Evolutionary conservation across 1,140 invertebrate species (phyloP), one percentile per base, ranked within the genome.

Genomic region (Dendrolimus punctatus): DNA sequence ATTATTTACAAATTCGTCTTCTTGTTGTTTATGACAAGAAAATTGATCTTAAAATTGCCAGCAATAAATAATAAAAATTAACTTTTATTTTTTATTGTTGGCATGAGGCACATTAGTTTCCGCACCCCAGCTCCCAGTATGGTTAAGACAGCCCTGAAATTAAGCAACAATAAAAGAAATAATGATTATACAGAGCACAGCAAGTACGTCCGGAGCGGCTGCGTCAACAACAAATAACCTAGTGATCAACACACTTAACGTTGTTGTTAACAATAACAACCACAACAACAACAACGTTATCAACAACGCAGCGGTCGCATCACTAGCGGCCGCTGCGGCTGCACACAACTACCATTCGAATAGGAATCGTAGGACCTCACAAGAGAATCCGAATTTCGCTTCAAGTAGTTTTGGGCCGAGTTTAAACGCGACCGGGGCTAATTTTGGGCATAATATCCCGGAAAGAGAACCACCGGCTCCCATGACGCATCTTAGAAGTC

Each of bases 181-280:
- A 23, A 23, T 23, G 73, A 84, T 70, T 58, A 72, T 77, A 47
- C 72, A 80, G 51, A 82, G 80, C 60, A 80, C 83, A 5, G 84
- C 83, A 10, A 55, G 59, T 4, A 10, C 51, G 36, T 23, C 49
- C 0, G 46, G 52, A 38, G 72, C 84, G 46, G 85, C 87, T 9
- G 87, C 85, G 55, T 87, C 85, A 8, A 87, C 85, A n/a, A 87
- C 87, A 47, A 88, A 87, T 76, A 88, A 87, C 66, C 73, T 88
- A 50, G 84, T 88, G 49, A 88, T 88, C 72, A 88, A 88, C 79
- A 87, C 84, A 53, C 66, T 88, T 40, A 87, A 87, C 60, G 87
- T 88, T 60, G 87, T 88, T 46, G 87, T 88, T 8, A 88, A 88
- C 69, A 88, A 88, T 78, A 88, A 88, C 71, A 88, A 88, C 62